Base-by-base conservation (phyloP, 2,797 vertebrate species). In the Lacerta viridis region DNA sequence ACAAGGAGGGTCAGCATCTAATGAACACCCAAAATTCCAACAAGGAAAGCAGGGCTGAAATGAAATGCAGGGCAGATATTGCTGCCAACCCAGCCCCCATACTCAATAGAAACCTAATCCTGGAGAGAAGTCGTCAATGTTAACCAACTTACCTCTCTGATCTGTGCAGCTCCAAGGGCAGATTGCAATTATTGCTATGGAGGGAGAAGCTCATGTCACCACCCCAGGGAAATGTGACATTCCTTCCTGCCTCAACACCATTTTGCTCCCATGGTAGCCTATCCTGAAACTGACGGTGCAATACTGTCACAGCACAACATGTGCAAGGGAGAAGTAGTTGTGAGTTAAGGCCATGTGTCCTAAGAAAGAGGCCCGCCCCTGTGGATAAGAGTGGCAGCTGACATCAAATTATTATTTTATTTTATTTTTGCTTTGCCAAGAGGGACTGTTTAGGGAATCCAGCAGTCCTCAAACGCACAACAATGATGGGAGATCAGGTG, bases 41-140 rank as follows among this genome's bases (percentile, higher is more conserved):
- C 76, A 66, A 83, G 66, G 82, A 84, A 93, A 72, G 43, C 2
- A 6, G 59, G 1, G 9, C 3, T 7, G 89, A 64, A 85, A 61
- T 72, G 87, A 84, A 89, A 75, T 36, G 17, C 72, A 76, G 69
- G 90, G 29, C 66, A 85, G 43, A 80, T 64, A 18, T 6, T 0
- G 68, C n/a, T 68, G 61, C 33, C 41, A 68, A 36, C 9, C 11
- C 7, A 33, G 41, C 79, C 23, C 17, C 89, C 90, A 93, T 79
- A 88, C 92, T 97, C 94, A 89, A 93, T 95, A 95, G 91, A 95
- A 97, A 97, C 96, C 95, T 96, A 96, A 94, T 97, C 95, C 92
- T 79, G 0, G 81, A 90, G 79, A 86, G 84, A 94, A 95, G 93
- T 92, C 94, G 95, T 96, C 95, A 94, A 94, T 96, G 93, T 93